Conservation (phyloP, 2,888 invertebrate species). For the Caenorhabditis doughertyi region DNA sequence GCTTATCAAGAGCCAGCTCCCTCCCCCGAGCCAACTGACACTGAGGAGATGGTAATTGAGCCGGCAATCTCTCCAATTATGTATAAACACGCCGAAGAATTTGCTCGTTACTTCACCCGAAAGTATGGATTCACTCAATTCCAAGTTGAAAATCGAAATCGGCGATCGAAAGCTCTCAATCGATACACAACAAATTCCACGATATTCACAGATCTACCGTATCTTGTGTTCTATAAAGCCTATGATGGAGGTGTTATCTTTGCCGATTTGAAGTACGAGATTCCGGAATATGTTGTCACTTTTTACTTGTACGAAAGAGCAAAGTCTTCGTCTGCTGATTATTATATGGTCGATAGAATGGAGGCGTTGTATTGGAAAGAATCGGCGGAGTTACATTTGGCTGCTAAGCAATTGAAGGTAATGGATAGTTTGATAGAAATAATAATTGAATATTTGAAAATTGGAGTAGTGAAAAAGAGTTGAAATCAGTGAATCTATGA, state of each 20-base stretch:
- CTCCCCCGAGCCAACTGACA: neutral
- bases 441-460: neutral
- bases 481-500: too few relatives aligned
- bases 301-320: slow-evolving; percentile 58
- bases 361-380: slow-evolving; percentile 55
- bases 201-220: slow-evolving; percentile 35
- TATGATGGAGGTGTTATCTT: slow-evolving; percentile 58
- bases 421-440: neutral
- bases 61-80: slow-evolving; percentile 31
- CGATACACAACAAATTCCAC: slow-evolving; percentile 41
- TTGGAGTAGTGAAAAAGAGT: too few relatives aligned
- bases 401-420: slow-evolving; percentile 36
- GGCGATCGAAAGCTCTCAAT: slow-evolving; percentile 48
- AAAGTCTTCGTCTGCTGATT: slow-evolving; percentile 49
- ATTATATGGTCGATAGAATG: slow-evolving; percentile 58
- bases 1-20: neutral
- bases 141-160: slow-evolving; percentile 26
- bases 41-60: slow-evolving; percentile 2
- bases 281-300: slow-evolving; percentile 50
- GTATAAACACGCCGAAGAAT: slow-evolving; percentile 56
- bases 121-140: slow-evolving; percentile 42
- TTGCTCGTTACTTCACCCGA: slow-evolving; percentile 35
- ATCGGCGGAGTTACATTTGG: slow-evolving; percentile 31
- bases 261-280: slow-evolving; percentile 38
- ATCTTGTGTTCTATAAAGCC: slow-evolving; percentile 52